Evolutionary conservation across 2,113 vertebrate genomes (phyloP).

Genomic region (Heliornis fulica): DNA sequence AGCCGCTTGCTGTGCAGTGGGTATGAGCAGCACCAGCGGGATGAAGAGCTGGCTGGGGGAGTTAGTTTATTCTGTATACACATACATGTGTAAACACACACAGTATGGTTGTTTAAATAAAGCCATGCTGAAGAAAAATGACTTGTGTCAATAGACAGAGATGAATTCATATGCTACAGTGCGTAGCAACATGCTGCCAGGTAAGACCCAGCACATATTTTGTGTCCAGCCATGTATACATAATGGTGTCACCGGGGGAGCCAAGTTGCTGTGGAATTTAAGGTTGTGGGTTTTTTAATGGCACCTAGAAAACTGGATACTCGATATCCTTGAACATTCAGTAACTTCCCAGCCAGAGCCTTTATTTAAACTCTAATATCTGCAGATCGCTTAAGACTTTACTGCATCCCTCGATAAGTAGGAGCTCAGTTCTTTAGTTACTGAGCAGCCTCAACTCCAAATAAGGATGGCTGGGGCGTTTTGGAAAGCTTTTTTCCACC

Average conservation of each 20-base stretch:
- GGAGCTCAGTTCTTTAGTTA: background rate
- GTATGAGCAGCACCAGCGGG: background rate
- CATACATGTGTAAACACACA: background rate
- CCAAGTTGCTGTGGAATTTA: background rate
- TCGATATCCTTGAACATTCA: background rate
- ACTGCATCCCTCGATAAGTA: background rate
- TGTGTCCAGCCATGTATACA: background rate
- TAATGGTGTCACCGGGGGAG: background rate
- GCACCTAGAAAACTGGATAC: background rate
- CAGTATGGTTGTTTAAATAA: background rate
- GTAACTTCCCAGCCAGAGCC: background rate
- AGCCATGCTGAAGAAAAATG: background rate
- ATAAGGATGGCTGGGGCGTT: background rate
- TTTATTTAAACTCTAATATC: background rate
- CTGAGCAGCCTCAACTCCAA: background rate
- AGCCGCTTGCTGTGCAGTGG: background rate
- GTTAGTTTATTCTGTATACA: background rate
- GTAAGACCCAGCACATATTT: background rate
- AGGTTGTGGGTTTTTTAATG: background rate
- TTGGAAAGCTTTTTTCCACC: background rate
- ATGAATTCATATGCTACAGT: background rate
- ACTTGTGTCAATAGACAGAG: background rate
- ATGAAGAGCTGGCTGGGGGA: background rate
- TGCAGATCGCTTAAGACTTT: background rate
- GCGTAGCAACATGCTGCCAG: background rate